These are phyloP conservation scores for Gasteruption jaculator DNA, from an alignment of 2,888 invertebrate genomes.

Conservation along the genomic window DNA sequence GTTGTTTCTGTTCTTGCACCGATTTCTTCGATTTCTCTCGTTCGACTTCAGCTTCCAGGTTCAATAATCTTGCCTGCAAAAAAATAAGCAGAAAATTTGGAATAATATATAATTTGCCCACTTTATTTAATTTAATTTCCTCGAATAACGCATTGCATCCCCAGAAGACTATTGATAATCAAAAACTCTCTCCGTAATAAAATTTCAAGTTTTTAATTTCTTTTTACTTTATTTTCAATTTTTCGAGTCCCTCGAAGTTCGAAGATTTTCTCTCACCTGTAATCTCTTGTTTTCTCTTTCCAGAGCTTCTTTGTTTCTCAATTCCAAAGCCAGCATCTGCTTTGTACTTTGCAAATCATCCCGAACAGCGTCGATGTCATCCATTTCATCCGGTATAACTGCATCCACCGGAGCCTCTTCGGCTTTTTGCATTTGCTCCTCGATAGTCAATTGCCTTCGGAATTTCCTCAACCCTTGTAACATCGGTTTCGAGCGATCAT, in stretches of 20 bases:
- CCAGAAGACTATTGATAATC: too few relatives aligned
- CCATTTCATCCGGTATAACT: conserved; percentile 71
- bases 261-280: conserved; percentile 35
- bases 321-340: conserved; percentile 81
- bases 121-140: too few relatives aligned
- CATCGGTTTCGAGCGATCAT: conserved; percentile 82
- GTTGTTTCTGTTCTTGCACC: conserved; percentile 42
- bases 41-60: conserved; percentile 77
- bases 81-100: too few relatives aligned
- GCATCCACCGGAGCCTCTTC: conserved; percentile 57
- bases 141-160: too few relatives aligned
- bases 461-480: conserved; percentile 82
- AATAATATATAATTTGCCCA: too few relatives aligned
- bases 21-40: conserved; percentile 58
- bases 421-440: conserved; percentile 80
- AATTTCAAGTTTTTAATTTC: background rate
- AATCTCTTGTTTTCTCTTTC: conserved; percentile 83
- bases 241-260: background rate
- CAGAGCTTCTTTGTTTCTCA: conserved; percentile 80
- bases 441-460: conserved; percentile 83
- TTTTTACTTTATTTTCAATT: background rate
- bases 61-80: conserved; percentile 65
- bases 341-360: conserved; percentile 90
- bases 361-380: conserved; percentile 85
- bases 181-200: background rate